Percentiles rank a stretch among this genome's conserved stretches.
These are phyloP conservation scores for Microtus pennsylvanicus DNA, from an alignment of 2,113 vertebrate species.

Conservation along the genomic window DNA sequence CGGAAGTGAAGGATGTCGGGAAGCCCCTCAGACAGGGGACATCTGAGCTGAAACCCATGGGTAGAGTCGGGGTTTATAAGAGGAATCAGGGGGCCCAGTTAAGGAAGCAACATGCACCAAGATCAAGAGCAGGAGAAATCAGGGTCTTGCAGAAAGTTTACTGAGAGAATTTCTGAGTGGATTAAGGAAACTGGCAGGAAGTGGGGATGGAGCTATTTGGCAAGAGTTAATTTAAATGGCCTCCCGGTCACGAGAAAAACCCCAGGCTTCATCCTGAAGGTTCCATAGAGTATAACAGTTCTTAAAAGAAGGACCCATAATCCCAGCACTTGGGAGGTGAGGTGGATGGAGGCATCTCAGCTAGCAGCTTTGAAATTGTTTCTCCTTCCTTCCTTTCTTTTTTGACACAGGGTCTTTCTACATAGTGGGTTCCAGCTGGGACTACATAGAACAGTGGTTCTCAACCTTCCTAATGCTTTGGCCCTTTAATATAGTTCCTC, in stretches of 20 bases:
- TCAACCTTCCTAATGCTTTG: background rate
- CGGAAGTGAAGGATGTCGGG: background rate
- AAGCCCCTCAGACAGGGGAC: background rate
- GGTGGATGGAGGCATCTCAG: background rate
- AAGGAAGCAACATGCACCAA: background rate
- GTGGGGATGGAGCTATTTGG: background rate
- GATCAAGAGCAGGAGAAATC: background rate
- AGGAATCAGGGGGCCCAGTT: background rate
- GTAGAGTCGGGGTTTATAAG: background rate
- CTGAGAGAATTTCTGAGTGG: background rate
- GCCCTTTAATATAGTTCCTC: background rate
- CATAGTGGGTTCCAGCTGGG: background rate
- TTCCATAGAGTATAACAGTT: background rate
- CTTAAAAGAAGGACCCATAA: background rate
- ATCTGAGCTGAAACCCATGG: background rate
- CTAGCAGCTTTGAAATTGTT: background rate
- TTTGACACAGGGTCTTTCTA: background rate
- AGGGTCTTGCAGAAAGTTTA: background rate
- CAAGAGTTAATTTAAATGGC: background rate
- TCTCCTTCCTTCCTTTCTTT: no score
- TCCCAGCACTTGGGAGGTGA: background rate
- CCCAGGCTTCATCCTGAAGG: background rate
- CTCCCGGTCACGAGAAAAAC: background rate
- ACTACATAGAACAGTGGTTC: background rate
- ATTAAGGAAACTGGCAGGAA: background rate